These are phyloP conservation scores for Drosophila mercatorum DNA, from an alignment of 2,888 invertebrate species.

Conservation along the genomic window DNA sequence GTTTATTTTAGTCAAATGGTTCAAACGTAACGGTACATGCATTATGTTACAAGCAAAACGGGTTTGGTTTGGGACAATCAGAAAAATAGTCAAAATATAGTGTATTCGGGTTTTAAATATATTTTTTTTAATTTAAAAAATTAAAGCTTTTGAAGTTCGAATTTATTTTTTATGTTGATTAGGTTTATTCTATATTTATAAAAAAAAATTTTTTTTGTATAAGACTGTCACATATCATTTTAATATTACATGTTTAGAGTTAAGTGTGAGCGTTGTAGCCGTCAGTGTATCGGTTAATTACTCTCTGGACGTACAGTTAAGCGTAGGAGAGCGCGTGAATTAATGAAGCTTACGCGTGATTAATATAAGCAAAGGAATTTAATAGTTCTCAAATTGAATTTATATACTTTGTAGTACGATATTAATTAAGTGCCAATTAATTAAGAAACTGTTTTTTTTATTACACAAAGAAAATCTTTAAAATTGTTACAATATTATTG, in stretches of 20 bases:
- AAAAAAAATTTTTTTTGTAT: neutral
- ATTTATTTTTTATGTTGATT: too few species aligned
- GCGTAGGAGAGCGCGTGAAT: neutral
- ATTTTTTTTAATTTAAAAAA: too few species aligned
- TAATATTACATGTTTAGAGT: neutral
- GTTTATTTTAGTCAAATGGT: neutral
- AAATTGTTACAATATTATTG: neutral
- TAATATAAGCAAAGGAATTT: neutral
- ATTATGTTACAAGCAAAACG: neutral
- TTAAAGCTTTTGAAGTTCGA: too few species aligned
- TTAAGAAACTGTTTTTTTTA: too few species aligned
- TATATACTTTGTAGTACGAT: neutral
- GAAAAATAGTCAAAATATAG: slow-evolving; percentile 27
- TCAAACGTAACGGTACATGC: slow-evolving; percentile 21
- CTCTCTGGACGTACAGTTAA: too few species aligned
- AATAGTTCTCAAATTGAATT: neutral
- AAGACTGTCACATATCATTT: neutral
- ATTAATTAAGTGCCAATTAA: neutral
- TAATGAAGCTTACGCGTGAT: neutral
- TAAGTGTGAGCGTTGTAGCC: too few species aligned
- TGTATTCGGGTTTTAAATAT: neutral
- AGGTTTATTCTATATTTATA: neutral
- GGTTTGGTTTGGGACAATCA: neutral
- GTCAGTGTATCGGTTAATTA: too few species aligned
- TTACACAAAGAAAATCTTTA: neutral